A percentile compares a stretch with the other conserved stretches of the same genome.
phyloP scores from a whole-genome alignment of 1,140 invertebrate species.

The Druon quercuslanigerum region DNA sequence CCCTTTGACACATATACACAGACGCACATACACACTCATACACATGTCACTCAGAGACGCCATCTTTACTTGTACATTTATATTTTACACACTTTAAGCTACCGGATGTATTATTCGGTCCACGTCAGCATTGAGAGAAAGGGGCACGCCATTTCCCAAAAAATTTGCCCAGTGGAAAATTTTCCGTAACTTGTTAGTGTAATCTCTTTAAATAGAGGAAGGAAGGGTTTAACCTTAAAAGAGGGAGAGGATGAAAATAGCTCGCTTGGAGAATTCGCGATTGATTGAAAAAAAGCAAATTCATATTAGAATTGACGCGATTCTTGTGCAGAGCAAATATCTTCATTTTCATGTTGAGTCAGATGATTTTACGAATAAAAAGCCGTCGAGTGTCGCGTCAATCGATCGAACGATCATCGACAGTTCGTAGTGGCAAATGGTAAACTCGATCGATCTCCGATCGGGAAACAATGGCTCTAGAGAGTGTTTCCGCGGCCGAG shows the following conservation, averaged over 20 bases:
- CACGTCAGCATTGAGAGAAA: constrained; percentile 40
- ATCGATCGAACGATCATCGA: constrained; percentile 66
- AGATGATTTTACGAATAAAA: constrained; percentile 30
- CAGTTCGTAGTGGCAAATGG: constrained; percentile 66
- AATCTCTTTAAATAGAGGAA: constrained; percentile 28
- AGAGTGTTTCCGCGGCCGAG: constrained; percentile 74
- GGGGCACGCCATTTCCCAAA: constrained; percentile 47
- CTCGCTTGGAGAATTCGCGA: constrained; percentile 37
- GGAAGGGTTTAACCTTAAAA: constrained; percentile 31
- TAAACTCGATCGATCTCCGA: constrained; percentile 61
- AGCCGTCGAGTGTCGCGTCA: constrained; percentile 52
- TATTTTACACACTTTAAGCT: not conserved
- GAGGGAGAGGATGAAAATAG: constrained; percentile 48
- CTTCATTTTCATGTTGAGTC: constrained; percentile 15
- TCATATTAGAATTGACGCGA: constrained; percentile 22
- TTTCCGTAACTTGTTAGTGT: constrained; percentile 15
- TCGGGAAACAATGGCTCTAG: constrained; percentile 73
- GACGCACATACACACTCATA: not conserved
- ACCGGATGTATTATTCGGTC: constrained; percentile 17
- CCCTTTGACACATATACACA: not conserved
- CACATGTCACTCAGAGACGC: not conserved
- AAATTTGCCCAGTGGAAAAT: constrained; percentile 37
- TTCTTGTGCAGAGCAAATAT: constrained; percentile 23
- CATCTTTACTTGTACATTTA: not conserved
- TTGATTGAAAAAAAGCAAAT: constrained; percentile 21